Evolutionary conservation across 1,140 invertebrate species (phyloP).

Genomic region (Aphelinus atriplicis): DNA sequence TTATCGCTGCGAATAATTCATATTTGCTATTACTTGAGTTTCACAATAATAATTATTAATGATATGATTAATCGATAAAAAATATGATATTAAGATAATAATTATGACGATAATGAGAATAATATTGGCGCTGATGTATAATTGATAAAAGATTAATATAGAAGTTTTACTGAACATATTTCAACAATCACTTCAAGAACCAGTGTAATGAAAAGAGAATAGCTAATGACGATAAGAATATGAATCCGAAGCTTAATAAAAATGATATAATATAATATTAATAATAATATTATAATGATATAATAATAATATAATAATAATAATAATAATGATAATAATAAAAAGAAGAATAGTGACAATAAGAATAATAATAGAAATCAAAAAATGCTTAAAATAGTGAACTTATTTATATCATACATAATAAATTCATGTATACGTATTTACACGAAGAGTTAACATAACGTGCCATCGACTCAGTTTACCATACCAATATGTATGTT

Average conservation of each 20-base stretch:
- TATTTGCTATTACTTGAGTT: constrained; percentile 32
- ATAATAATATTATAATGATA: background rate
- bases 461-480: constrained; percentile 59
- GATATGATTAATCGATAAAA: constrained; percentile 39
- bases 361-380: constrained; percentile 42
- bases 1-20: constrained; percentile 38
- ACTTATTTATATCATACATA: constrained; percentile 53
- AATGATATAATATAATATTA: too few species aligned
- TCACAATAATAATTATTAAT: constrained; percentile 34
- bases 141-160: constrained; percentile 41
- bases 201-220: too few species aligned
- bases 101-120: constrained; percentile 43
- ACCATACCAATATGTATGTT: constrained; percentile 54
- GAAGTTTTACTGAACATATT: constrained; percentile 52
- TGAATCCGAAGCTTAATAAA: too few species aligned
- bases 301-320: constrained; percentile 38
- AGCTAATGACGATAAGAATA: too few species aligned
- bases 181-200: constrained; percentile 52
- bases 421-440: constrained; percentile 60
- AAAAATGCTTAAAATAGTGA: constrained; percentile 55
- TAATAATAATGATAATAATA: constrained; percentile 40
- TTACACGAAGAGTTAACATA: constrained; percentile 62
- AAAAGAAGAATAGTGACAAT: constrained; percentile 48
- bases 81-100: constrained; percentile 40
- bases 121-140: constrained; percentile 48